A percentile compares a stretch with the other conserved stretches of the same genome.
These are phyloP conservation scores for Ferdinandea cuprea DNA, from an alignment of 2,888 invertebrate species.

Conservation along the genomic window DNA sequence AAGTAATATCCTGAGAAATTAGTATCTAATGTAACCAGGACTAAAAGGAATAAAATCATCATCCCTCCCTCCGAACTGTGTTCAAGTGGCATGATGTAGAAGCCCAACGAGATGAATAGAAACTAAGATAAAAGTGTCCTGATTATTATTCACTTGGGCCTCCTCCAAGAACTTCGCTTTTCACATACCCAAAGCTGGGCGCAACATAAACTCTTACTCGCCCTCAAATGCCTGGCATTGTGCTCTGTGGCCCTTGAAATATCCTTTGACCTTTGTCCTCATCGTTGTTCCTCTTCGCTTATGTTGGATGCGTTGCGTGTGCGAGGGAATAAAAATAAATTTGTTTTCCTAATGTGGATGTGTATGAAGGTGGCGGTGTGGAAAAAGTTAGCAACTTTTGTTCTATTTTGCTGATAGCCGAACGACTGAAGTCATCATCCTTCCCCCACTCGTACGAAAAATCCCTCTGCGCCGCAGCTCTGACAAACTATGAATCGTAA, in stretches of 20 bases:
- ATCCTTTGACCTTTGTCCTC: conserved; percentile 72
- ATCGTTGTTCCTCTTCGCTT: conserved; percentile 23
- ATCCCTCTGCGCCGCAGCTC: conserved; percentile 27
- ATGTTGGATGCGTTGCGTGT: conserved; percentile 66
- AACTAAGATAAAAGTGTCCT: conserved; percentile 74
- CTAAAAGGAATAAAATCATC: conserved; percentile 57
- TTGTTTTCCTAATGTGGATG: conserved; percentile 70
- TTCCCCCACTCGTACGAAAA: not conserved
- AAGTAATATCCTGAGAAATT: conserved; percentile 71
- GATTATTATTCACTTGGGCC: conserved; percentile 75
- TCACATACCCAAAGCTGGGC: not conserved
- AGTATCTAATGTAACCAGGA: conserved; percentile 68
- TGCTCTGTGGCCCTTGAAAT: conserved; percentile 34
- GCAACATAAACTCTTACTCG: conserved; percentile 50
- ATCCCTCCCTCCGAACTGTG: conserved; percentile 33
- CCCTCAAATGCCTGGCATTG: conserved; percentile 19
- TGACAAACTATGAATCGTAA: conserved; percentile 68
- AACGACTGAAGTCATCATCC: conserved; percentile 50
- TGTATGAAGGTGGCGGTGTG: conserved; percentile 48
- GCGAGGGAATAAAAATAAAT: conserved; percentile 73
- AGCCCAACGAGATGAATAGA: conserved; percentile 71
- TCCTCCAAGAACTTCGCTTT: conserved; percentile 60
- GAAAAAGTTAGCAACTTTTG: conserved; percentile 67
- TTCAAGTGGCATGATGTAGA: conserved; percentile 68
- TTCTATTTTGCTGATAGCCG: conserved; percentile 38